phyloP scores from a whole-genome alignment of 2,113 vertebrate genomes.

The Irena cyanogastra region DNA sequence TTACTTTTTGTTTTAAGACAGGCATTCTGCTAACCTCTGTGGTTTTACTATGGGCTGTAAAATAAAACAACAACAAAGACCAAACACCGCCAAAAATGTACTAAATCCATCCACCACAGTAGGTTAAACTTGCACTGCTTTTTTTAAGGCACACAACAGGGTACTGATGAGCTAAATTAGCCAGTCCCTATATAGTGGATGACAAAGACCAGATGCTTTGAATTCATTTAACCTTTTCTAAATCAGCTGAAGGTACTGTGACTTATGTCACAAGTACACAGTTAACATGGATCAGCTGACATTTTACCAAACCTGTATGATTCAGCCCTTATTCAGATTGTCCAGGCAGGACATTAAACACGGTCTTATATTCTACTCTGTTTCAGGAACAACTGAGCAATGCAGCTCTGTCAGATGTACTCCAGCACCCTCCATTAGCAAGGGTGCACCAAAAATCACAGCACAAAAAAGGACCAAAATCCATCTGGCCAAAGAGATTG shows the following conservation, averaged over 20 bases:
- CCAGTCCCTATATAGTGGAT: neutral
- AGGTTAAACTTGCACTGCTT: neutral
- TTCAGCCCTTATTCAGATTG: neutral
- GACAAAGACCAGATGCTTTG: neutral
- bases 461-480: neutral
- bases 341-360: neutral
- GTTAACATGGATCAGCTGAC: neutral
- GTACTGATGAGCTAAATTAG: neutral
- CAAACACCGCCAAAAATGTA: neutral
- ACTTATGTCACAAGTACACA: neutral
- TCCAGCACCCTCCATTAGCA: neutral
- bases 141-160: neutral
- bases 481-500: neutral
- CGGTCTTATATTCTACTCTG: accelerated
- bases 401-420: neutral
- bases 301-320: neutral
- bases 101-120: neutral
- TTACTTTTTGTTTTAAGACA: slow-evolving; percentile 1
- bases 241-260: neutral
- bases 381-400: neutral
- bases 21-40: neutral
- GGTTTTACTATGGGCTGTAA: neutral
- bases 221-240: neutral
- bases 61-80: neutral
- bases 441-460: neutral